These are phyloP conservation scores for Hartigia nigra DNA, from an alignment of 2,888 invertebrate genomes.

Conservation along the genomic window DNA sequence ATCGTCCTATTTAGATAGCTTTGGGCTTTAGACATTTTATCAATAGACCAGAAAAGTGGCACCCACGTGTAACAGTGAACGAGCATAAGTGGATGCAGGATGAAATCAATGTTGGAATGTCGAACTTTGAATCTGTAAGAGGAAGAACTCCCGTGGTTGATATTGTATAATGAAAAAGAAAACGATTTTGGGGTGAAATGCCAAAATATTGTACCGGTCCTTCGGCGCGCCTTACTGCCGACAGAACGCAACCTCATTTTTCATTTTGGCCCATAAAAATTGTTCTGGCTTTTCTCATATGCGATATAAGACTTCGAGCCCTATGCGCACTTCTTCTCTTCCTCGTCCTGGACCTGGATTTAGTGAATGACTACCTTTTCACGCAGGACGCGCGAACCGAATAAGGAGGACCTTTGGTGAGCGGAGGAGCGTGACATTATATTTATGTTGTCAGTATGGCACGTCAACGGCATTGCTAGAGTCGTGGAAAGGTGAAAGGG, in stretches of 20 bases:
- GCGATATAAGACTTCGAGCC: not conserved
- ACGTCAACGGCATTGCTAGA: slow-evolving; percentile 49
- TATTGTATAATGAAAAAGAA: not conserved
- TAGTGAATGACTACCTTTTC: slow-evolving; percentile 17
- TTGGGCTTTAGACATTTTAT: not conserved
- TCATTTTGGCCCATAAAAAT: slow-evolving; percentile 53
- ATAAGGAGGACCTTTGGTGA: slow-evolving; percentile 47
- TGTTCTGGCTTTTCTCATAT: slow-evolving; percentile 20
- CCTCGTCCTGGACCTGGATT: slow-evolving; percentile 4
- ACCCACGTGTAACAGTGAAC: not conserved
- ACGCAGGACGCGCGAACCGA: slow-evolving; percentile 10
- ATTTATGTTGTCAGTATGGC: slow-evolving; percentile 63
- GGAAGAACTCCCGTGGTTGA: not conserved
- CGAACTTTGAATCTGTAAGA: not conserved
- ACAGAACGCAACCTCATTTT: slow-evolving; percentile 57
- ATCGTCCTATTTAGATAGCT: not conserved
- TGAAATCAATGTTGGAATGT: not conserved
- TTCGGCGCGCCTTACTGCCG: slow-evolving; percentile 18
- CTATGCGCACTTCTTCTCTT: not conserved
- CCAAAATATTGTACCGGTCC: slow-evolving; percentile 58
- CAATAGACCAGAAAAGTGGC: not conserved
- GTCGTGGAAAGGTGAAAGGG: slow-evolving; percentile 19
- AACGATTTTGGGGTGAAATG: slow-evolving; percentile 41
- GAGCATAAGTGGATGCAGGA: not conserved
- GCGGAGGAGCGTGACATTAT: slow-evolving; percentile 64